Evolutionary conservation across 2,888 invertebrate genomes (phyloP), one percentile per base, ranked within the genome.

Genomic region (Cephalotes varians): DNA sequence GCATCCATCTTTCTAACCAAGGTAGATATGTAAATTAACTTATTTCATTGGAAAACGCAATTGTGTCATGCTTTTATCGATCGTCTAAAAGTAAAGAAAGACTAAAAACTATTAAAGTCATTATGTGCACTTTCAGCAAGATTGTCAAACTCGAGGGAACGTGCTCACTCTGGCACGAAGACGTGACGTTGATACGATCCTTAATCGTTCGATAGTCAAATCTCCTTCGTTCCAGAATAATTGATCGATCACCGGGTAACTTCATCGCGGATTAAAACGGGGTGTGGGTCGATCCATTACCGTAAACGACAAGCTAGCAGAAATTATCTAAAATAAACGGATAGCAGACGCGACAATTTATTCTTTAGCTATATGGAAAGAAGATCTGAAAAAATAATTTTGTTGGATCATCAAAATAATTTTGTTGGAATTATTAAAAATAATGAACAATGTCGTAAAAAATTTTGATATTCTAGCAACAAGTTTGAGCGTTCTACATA

Each of bases 231-330:
- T 79, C 12, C 18, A 54, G 69, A 47, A 25, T 79, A 79, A 79
- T 79, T 79, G 77, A 79, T 79, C 77, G 77, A 79, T 79, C 77
- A 79, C 69, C 69, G 56, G 10, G 69, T 44, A 69, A 56, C 77
- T 69, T 79, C 77, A 47, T 79, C 69, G 47, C n/a, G 69, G 69
- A 69, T 79, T 79, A 79, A 69, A 79, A 58, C 69, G 56, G 56
- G 69, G 77, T 69, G 77, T 69, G 69, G 56, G 34, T 69, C 77
- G 34, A 79, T 79, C 69, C 67, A 69, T 79, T 69, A 79, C 44
- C 56, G 67, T 69, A 56, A 69, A 69, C 56, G 77, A 44, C 69
- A 18, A 40, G 77, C 77, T 56, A 67, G 54, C 21, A 54, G 28
- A 25, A 64, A 37, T 64, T 51, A 76, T 64, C 51, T 64, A n/a